phyloP scores from a whole-genome alignment of 2,113 vertebrate species.

The Pavo muticus region DNA sequence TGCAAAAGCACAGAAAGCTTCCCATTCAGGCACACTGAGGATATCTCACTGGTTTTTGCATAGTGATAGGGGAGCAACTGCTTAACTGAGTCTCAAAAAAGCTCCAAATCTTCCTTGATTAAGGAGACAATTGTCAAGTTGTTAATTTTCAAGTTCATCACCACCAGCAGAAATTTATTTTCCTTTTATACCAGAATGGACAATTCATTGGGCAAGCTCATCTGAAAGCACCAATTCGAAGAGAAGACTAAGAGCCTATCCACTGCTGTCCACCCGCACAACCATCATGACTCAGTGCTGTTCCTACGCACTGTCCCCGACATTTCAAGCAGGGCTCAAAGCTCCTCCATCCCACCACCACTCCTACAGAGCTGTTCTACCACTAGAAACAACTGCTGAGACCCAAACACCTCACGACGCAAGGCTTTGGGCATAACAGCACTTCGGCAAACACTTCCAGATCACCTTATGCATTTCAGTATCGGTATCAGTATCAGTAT shows the following conservation, averaged over 20 bases:
- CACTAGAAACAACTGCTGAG: neutral
- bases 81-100: neutral
- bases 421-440: neutral
- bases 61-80: neutral
- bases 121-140: neutral
- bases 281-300: neutral
- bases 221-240: neutral
- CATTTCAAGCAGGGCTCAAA: neutral
- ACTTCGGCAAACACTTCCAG: neutral
- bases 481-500: neutral
- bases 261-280: rapidly evolving
- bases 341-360: neutral
- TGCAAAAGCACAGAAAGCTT: neutral
- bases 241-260: neutral
- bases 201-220: neutral
- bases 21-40: neutral
- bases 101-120: neutral
- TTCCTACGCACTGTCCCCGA: rapidly evolving
- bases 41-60: neutral
- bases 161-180: neutral
- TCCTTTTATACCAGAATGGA: neutral
- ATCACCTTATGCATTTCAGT: neutral
- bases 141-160: neutral
- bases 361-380: neutral
- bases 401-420: neutral